These are phyloP conservation scores for Takifugu flavidus DNA, from an alignment of 2,113 vertebrate genomes.

Conservation along the genomic window DNA sequence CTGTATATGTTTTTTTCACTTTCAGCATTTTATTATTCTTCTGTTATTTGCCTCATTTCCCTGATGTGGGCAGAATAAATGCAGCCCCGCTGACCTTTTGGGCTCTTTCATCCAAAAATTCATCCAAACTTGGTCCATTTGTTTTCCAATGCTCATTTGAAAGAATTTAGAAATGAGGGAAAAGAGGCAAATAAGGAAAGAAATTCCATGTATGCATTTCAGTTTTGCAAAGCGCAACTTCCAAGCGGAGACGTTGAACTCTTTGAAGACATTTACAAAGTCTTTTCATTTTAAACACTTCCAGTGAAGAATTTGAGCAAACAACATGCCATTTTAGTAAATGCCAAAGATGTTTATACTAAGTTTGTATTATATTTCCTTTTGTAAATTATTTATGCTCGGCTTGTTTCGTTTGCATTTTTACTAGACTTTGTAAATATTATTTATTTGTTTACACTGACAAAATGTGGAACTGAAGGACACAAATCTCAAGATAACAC, in stretches of 20 bases:
- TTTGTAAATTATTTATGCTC: constrained; percentile 97
- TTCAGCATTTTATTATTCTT: neutral
- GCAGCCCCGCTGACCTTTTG: constrained; percentile 14
- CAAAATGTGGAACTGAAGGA: constrained; percentile 76
- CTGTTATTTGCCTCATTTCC: no score
- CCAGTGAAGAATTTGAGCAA: constrained; percentile 35
- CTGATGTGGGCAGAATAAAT: neutral
- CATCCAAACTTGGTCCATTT: no score
- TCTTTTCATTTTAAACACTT: constrained; percentile 9
- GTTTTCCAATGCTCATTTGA: no score
- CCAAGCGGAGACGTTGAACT: constrained; percentile 37
- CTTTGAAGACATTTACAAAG: constrained; percentile 34
- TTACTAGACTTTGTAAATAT: constrained; percentile 93
- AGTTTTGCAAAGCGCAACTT: no score
- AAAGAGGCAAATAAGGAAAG: no score
- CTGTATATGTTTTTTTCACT: constrained; percentile 29
- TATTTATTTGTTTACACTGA: constrained; percentile 98
- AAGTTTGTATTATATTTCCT: constrained; percentile 89
- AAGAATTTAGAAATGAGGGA: no score
- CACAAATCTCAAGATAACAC: constrained; percentile 77
- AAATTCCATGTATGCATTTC: no score
- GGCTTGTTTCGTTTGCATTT: constrained; percentile 64
- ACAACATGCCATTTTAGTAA: constrained; percentile 39
- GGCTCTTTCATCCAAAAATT: constrained; percentile 26
- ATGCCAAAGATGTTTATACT: constrained; percentile 89